These are phyloP conservation scores for Eulemur coronatus DNA, from an alignment of 2,797 vertebrate genomes.

Conservation along the genomic window DNA sequence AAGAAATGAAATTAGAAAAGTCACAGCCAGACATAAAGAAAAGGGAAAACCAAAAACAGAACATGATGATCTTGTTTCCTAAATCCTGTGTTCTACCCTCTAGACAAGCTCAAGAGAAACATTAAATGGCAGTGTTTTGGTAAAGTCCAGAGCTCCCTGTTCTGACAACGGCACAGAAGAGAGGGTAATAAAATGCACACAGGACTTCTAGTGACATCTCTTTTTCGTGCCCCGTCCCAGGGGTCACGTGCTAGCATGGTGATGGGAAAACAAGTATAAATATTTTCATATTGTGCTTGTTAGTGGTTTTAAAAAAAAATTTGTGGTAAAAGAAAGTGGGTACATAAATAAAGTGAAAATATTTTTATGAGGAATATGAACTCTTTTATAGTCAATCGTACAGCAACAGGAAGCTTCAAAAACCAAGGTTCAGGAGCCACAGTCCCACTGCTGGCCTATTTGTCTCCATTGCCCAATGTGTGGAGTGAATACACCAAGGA, in stretches of 20 bases:
- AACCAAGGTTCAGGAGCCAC: conserved; percentile 54
- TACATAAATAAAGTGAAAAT: conserved; percentile 78
- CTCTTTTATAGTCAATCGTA: conserved; percentile 73
- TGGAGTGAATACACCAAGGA: conserved; percentile 49
- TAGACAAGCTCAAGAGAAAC: conserved; percentile 68
- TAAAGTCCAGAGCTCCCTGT: neutral
- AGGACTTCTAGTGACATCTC: neutral
- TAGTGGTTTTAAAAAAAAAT: conserved; percentile 70
- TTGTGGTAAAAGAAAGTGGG: conserved; percentile 57
- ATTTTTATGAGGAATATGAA: conserved; percentile 78
- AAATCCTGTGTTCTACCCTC: conserved; percentile 46
- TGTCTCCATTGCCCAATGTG: conserved; percentile 29
- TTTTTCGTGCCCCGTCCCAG: neutral
- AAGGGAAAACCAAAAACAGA: conserved; percentile 27
- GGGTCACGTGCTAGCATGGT: neutral
- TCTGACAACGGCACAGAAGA: neutral
- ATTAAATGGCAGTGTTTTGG: conserved; percentile 10
- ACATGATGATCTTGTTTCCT: conserved; percentile 56
- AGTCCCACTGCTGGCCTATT: conserved; percentile 20
- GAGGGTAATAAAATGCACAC: conserved; percentile 19
- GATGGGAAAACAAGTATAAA: conserved; percentile 69
- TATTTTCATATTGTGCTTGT: conserved; percentile 74
- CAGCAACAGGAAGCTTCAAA: conserved; percentile 71
- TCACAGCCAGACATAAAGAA: neutral
- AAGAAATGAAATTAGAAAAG: conserved; percentile 39